Conservation (phyloP, 2,888 invertebrate species). For the Trichopria drosophilae region DNA sequence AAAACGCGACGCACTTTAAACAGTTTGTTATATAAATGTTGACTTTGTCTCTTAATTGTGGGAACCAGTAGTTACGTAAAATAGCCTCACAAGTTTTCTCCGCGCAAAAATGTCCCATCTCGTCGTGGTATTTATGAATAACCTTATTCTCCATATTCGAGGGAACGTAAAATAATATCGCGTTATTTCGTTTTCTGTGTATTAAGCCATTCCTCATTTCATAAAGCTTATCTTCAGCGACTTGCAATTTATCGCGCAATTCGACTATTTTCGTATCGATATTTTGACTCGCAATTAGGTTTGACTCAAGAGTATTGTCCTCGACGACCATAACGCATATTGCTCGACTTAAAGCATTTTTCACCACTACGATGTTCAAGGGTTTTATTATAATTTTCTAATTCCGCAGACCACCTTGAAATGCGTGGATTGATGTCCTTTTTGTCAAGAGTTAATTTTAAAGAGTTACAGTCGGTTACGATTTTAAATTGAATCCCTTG, state of each 20-base stretch:
- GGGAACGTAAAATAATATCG: background rate
- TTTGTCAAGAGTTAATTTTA: background rate
- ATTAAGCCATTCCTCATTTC: background rate
- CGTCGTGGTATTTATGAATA: constrained; percentile 6
- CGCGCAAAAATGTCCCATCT: constrained; percentile 17
- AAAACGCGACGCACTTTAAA: constrained; percentile 16
- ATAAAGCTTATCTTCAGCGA: background rate
- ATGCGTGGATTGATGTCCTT: background rate
- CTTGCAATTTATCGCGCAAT: background rate
- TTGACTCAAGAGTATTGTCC: too few relatives aligned
- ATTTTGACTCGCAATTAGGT: background rate
- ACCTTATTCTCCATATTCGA: constrained; percentile 2
- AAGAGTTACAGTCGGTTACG: too few relatives aligned
- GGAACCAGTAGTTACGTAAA: constrained; percentile 13
- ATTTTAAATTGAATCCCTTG: too few relatives aligned
- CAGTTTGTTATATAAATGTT: too few relatives aligned
- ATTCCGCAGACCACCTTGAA: background rate
- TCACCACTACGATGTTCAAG: constrained; percentile 11
- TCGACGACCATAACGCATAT: background rate
- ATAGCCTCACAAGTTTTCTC: constrained; percentile 18
- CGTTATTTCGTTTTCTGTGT: background rate
- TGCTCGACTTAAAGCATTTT: constrained; percentile 37
- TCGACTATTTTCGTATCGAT: background rate
- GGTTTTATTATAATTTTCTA: background rate
- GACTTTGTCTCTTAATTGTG: constrained; percentile 3